A percentile compares a stretch with the other conserved stretches of the same genome.
phyloP scores from a whole-genome alignment of 2,113 vertebrate species.

The Campylorhamphus procurvoides region DNA sequence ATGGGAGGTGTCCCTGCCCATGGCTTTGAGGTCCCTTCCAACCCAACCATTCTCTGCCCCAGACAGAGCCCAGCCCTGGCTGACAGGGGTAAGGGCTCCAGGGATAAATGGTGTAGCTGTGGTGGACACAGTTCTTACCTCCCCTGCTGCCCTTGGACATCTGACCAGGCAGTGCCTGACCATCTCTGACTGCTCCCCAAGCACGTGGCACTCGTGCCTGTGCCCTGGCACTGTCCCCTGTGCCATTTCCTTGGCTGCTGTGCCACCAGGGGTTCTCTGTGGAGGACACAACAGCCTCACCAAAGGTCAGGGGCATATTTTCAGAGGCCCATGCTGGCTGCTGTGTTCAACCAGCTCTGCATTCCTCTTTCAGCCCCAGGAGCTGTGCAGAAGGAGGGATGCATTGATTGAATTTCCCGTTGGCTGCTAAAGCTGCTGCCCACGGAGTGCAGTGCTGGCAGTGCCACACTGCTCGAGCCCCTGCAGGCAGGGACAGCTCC shows the following conservation, averaged over 20 bases:
- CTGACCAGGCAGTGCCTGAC: neutral
- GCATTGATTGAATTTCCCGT: neutral
- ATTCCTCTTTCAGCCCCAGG: neutral
- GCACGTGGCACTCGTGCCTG: rapidly evolving
- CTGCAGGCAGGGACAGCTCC: neutral
- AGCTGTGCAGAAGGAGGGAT: neutral
- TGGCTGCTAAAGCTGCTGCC: neutral
- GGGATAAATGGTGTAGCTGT: rapidly evolving
- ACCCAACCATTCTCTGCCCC: neutral
- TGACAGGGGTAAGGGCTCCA: too few relatives aligned
- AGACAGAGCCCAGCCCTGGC: neutral
- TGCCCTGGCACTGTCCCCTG: neutral
- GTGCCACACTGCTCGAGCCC: neutral
- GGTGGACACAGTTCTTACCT: neutral
- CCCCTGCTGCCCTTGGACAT: neutral
- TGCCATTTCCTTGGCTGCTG: neutral
- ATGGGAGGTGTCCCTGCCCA: neutral
- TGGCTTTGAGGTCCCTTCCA: neutral
- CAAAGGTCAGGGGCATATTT: neutral
- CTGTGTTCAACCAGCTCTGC: neutral
- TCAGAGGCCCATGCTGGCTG: rapidly evolving
- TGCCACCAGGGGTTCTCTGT: neutral
- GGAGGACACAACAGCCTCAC: neutral
- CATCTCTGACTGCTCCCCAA: rapidly evolving
- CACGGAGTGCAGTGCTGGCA: rapidly evolving